Percentiles rank a stretch among this genome's conserved stretches.
Evolutionary conservation across 2,888 invertebrate species (phyloP).

Genomic region (Venusia cambrica): DNA sequence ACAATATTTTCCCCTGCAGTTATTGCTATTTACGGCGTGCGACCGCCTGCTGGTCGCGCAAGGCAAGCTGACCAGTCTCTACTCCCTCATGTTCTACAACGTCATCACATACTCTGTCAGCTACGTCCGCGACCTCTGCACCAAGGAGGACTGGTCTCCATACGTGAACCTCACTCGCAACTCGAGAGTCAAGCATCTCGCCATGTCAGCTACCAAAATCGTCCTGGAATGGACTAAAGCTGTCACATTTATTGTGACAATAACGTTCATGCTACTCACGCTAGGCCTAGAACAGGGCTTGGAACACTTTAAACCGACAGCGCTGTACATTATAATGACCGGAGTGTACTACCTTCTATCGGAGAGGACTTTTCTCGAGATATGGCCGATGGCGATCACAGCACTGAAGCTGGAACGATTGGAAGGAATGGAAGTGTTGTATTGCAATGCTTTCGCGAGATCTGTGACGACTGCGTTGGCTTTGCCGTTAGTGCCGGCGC

Average conservation of each 20-base stretch:
- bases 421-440: constrained; percentile 86
- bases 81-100: constrained; percentile 91
- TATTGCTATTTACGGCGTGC: constrained; percentile 87
- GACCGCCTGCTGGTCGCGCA: constrained; percentile 83
- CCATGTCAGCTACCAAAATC: constrained; percentile 90
- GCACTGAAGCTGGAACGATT: constrained; percentile 82
- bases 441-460: constrained; percentile 84
- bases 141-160: constrained; percentile 89
- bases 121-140: constrained; percentile 86
- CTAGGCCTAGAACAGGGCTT: constrained; percentile 88
- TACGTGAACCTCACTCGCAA: constrained; percentile 87
- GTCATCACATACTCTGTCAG: constrained; percentile 88
- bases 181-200: constrained; percentile 87
- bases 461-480: constrained; percentile 81
- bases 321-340: constrained; percentile 83
- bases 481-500: constrained; percentile 76
- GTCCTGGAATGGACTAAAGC: constrained; percentile 92
- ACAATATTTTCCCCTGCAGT: constrained; percentile 53
- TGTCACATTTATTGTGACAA: constrained; percentile 88
- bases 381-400: constrained; percentile 81
- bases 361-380: constrained; percentile 85
- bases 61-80: constrained; percentile 84
- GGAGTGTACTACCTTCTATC: constrained; percentile 86
- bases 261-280: constrained; percentile 87
- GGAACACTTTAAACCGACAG: constrained; percentile 86